These are phyloP conservation scores for Prochilodus magdalenae DNA, from an alignment of 2,113 vertebrate species.

Conservation along the genomic window DNA sequence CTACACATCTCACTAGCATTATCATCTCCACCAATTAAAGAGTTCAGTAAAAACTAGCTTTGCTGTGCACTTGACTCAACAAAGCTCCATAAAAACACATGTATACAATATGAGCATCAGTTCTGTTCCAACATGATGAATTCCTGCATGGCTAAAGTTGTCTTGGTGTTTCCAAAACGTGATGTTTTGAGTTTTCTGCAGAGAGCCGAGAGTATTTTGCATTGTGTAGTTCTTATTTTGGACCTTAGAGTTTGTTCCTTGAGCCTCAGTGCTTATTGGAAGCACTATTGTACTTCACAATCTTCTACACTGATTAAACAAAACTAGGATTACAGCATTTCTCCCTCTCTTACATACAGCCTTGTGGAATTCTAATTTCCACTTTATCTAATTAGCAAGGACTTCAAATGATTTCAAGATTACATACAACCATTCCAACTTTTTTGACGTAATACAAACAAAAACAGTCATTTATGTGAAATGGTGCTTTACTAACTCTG, in stretches of 20 bases:
- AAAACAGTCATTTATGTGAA: no score
- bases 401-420: neutral
- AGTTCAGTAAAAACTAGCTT: no score
- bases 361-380: neutral
- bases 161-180: neutral
- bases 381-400: neutral
- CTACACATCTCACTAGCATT: no score
- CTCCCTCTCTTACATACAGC: neutral
- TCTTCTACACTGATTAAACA: slow-evolving; percentile 35
- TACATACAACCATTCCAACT: no score
- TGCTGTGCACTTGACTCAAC: no score
- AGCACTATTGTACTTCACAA: slow-evolving; percentile 45
- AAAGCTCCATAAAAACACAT: neutral
- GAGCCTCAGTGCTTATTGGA: slow-evolving; percentile 38
- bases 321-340: slow-evolving; percentile 9
- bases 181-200: slow-evolving; percentile 30
- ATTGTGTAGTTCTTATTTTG: slow-evolving; percentile 28
- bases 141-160: neutral
- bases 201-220: slow-evolving; percentile 17
- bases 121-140: neutral
- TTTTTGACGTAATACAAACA: no score
- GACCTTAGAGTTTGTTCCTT: slow-evolving; percentile 43
- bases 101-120: neutral
- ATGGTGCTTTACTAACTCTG: no score
- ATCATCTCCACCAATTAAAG: no score